Evolutionary conservation across 1,140 invertebrate genomes (phyloP).

Genomic region (Hylyphantes graminicola): DNA sequence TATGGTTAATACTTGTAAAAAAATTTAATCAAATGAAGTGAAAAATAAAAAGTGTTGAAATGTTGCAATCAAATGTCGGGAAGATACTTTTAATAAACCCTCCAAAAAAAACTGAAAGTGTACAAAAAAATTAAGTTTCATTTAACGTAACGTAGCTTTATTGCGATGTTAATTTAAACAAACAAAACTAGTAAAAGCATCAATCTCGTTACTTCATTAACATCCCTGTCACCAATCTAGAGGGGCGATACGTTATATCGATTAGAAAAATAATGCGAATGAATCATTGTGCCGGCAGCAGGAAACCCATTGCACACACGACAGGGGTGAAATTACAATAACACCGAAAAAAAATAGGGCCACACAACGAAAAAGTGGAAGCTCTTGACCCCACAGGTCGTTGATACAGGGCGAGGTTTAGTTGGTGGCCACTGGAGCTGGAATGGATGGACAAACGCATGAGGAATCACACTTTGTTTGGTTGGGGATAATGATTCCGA

Average conservation of each 20-base stretch:
- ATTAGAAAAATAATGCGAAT: not conserved
- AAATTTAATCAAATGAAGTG: no score
- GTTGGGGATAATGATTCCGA: constrained; percentile 9
- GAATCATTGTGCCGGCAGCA: constrained; percentile 4
- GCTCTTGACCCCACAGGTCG: constrained; percentile 12
- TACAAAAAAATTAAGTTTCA: no score
- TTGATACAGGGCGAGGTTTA: constrained; percentile 4
- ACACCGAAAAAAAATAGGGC: not conserved
- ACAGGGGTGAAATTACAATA: not conserved
- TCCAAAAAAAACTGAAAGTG: no score
- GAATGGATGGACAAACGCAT: constrained; percentile 20
- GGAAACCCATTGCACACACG: constrained; percentile 18
- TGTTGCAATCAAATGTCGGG: no score
- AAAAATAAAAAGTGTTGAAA: no score
- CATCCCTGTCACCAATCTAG: not conserved
- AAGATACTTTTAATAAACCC: no score
- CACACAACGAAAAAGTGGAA: constrained; percentile 21
- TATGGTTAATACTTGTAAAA: no score
- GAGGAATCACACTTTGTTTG: constrained; percentile 35
- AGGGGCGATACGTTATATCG: constrained; percentile 8
- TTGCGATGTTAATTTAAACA: no score
- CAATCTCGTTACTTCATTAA: no score
- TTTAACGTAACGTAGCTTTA: no score
- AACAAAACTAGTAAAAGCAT: no score
- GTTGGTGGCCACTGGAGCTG: constrained; percentile 3